A percentile compares a stretch with the other conserved stretches of the same genome.
Conservation (phyloP, 2,113 vertebrate genomes). For the Poicephalus gulielmi region DNA sequence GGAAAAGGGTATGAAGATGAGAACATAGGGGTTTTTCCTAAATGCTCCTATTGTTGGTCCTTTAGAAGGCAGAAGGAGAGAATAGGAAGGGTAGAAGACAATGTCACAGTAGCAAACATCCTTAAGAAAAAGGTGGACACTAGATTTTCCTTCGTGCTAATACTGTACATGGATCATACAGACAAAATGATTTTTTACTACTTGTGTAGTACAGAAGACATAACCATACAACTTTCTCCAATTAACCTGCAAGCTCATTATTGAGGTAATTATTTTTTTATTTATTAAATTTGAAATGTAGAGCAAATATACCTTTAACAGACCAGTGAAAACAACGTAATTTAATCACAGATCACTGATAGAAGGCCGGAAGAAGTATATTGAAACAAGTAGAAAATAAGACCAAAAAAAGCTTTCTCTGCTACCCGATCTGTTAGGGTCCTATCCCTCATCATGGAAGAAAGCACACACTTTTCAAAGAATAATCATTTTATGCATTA, state of each 20-base stretch:
- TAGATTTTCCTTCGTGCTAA: neutral
- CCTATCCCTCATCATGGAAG: neutral
- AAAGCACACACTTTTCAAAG: neutral
- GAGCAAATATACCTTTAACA: neutral
- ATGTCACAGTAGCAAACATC: neutral
- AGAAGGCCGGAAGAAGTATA: neutral
- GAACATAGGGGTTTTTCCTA: neutral
- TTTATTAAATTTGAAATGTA: neutral
- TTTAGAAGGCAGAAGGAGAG: neutral
- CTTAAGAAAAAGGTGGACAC: neutral
- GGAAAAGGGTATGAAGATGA: neutral
- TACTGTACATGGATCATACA: neutral
- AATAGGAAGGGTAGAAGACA: neutral
- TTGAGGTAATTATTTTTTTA: neutral
- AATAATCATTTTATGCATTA: neutral
- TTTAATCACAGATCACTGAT: neutral
- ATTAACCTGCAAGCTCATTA: neutral
- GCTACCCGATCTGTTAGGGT: neutral
- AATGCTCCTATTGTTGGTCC: neutral
- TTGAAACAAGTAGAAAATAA: neutral
- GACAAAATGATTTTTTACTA: neutral
- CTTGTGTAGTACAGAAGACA: neutral
- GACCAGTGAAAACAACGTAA: neutral
- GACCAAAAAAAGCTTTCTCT: neutral
- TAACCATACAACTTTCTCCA: neutral